These are phyloP conservation scores for Deroplatys truncata DNA, from an alignment of 2,888 invertebrate species.

Conservation along the genomic window DNA sequence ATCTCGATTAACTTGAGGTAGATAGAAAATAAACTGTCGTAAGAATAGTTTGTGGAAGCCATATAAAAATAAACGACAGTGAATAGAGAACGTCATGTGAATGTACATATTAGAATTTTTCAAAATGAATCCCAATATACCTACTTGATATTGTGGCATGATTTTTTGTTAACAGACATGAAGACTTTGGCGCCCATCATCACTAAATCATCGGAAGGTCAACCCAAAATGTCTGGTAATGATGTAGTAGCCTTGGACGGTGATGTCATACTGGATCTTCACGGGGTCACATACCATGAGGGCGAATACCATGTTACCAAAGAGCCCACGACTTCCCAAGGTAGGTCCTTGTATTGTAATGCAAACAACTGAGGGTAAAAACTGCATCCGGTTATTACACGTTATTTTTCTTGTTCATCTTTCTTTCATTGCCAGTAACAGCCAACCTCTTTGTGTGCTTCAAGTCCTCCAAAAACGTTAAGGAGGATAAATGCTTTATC, in stretches of 20 bases:
- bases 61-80: no score
- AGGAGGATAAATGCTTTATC: no score
- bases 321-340: background rate
- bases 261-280: conserved; percentile 27
- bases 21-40: no score
- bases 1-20: no score
- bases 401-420: background rate
- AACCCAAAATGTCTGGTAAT: background rate
- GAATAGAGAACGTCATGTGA: no score
- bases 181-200: conserved; percentile 9
- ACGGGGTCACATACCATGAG: conserved; percentile 22
- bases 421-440: background rate
- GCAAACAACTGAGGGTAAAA: background rate
- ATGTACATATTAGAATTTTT: no score
- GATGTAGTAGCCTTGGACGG: conserved; percentile 27
- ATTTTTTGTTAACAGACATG: conserved; percentile 11
- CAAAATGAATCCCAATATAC: background rate
- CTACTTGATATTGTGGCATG: background rate
- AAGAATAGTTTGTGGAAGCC: no score
- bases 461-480: no score
- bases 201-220: background rate
- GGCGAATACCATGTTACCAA: conserved; percentile 16
- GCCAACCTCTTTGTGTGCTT: no score
- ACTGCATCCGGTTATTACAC: background rate
- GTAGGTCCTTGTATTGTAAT: background rate